These are phyloP conservation scores for Platerodrilus igneus DNA, from an alignment of 2,888 invertebrate species.

Conservation along the genomic window DNA sequence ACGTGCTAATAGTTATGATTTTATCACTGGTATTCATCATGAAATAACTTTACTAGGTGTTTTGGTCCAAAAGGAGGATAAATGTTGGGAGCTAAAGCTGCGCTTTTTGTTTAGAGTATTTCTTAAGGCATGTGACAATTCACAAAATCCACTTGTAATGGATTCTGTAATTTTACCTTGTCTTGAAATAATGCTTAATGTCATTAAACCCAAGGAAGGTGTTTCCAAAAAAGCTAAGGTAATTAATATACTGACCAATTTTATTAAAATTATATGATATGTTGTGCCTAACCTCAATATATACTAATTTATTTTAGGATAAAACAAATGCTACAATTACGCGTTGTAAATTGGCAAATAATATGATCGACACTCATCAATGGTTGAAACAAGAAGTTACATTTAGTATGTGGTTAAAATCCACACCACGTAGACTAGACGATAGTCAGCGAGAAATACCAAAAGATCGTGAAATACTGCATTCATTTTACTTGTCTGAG, in stretches of 20 bases:
- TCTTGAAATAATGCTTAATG: constrained; percentile 80
- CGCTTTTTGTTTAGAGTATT: constrained; percentile 85
- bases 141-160: constrained; percentile 80
- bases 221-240: constrained; percentile 54
- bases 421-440: constrained; percentile 52
- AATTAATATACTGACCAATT: constrained; percentile 10
- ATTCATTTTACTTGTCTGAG: constrained; percentile 61
- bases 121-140: constrained; percentile 69
- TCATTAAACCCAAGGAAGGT: constrained; percentile 65
- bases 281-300: no score
- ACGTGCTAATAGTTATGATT: constrained; percentile 67
- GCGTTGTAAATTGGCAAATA: constrained; percentile 40
- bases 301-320: constrained; percentile 32
- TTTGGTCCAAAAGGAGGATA: constrained; percentile 86
- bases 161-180: constrained; percentile 91
- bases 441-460: constrained; percentile 38
- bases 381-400: constrained; percentile 70
- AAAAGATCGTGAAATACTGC: constrained; percentile 36
- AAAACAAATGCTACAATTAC: constrained; percentile 28
- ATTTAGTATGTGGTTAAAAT: constrained; percentile 67
- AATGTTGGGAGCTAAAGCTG: constrained; percentile 91
- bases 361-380: constrained; percentile 64
- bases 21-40: constrained; percentile 76
- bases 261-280: constrained; percentile 2
- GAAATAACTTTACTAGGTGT: constrained; percentile 85